Conservation (phyloP, 2,888 invertebrate genomes). For the Hypolimnas misippus region DNA sequence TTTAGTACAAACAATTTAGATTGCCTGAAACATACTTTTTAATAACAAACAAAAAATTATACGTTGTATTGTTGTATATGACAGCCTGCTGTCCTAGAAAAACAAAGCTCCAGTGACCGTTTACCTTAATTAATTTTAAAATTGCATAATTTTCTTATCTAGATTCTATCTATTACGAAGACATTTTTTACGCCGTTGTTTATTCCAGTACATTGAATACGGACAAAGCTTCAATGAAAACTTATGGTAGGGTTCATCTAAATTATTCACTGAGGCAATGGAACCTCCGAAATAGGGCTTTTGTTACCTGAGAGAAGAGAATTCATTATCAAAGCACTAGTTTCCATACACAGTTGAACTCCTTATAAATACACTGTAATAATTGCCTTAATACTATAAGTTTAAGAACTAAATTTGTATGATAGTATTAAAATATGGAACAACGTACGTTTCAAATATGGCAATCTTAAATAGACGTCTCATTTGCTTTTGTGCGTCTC, state of each 20-base stretch:
- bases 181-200: not conserved
- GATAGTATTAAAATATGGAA: constrained; percentile 2
- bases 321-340: constrained; percentile 55
- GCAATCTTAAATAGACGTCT: constrained; percentile 39
- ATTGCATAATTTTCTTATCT: no score
- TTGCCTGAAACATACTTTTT: no score
- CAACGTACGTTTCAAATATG: constrained; percentile 21
- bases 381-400: not conserved
- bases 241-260: constrained; percentile 43
- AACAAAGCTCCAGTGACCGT: no score
- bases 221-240: constrained; percentile 13
- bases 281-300: constrained; percentile 59
- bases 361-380: not conserved
- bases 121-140: no score
- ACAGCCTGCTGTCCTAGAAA: no score
- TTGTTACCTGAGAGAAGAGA: constrained; percentile 63
- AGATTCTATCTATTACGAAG: no score
- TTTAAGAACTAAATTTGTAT: constrained; percentile 27
- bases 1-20: no score
- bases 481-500: constrained; percentile 38
- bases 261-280: constrained; percentile 58
- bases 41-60: no score
- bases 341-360: constrained; percentile 2
- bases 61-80: no score
- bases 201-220: not conserved